These are phyloP conservation scores for Zaprionus lineosus DNA, from an alignment of 2,888 invertebrate genomes.

Conservation along the genomic window DNA sequence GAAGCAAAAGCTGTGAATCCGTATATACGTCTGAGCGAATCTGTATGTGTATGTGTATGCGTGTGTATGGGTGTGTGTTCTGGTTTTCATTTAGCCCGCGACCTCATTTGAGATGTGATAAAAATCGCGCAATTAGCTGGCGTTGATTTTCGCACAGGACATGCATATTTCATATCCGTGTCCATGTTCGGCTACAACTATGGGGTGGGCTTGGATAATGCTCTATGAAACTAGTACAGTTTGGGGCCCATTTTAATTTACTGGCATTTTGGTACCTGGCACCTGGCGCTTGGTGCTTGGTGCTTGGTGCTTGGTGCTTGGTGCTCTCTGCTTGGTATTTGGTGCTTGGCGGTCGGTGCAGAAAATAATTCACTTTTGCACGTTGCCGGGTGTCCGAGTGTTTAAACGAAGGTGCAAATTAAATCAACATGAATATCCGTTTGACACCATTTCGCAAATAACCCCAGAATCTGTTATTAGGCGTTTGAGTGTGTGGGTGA, in stretches of 20 bases:
- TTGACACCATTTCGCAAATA: conserved; percentile 76
- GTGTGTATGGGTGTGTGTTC: too few species aligned
- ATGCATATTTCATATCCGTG: conserved; percentile 45
- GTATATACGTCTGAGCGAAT: too few species aligned
- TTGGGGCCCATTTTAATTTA: conserved; percentile 65
- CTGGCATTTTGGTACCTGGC: too few species aligned
- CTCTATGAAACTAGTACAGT: conserved; percentile 50
- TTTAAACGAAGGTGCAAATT: conserved; percentile 77
- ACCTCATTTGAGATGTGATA: conserved; percentile 67
- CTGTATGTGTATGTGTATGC: too few species aligned
- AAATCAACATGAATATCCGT: conserved; percentile 79
- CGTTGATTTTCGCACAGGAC: conserved; percentile 77
- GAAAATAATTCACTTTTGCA: conserved; percentile 64
- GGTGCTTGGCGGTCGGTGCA: too few species aligned
- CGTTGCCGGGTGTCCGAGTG: conserved; percentile 44
- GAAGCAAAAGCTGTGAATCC: neutral
- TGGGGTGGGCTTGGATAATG: neutral
- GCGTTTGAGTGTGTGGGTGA: conserved; percentile 11
- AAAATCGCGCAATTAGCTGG: conserved; percentile 72
- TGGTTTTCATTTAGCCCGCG: conserved; percentile 21
- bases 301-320: too few species aligned
- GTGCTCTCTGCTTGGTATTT: too few species aligned
- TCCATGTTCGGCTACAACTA: neutral
- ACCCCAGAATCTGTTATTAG: conserved; percentile 13
- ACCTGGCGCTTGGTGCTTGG: too few species aligned